Percentiles rank a stretch among this genome's conserved stretches.
Evolutionary conservation across 2,888 invertebrate species (phyloP).

Genomic region (Cyaniris semiargus): DNA sequence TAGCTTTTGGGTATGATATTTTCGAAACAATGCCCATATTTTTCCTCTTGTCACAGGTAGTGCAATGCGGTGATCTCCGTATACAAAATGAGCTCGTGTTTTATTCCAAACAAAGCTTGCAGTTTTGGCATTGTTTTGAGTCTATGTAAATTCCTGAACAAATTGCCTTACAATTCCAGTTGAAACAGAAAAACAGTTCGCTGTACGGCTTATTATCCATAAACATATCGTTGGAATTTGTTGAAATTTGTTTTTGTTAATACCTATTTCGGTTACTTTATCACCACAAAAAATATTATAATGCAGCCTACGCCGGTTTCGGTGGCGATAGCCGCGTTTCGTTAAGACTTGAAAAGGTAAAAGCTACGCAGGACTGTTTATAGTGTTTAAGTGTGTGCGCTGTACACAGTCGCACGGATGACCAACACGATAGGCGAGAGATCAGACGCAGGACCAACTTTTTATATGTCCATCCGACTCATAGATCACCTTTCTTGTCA

Average conservation of each 20-base stretch:
- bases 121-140: constrained; percentile 36
- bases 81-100: constrained; percentile 37
- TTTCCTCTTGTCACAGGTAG: constrained; percentile 23
- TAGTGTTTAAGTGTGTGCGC: too few relatives aligned
- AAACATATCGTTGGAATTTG: background rate
- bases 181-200: constrained; percentile 23
- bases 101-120: constrained; percentile 36
- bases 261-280: background rate
- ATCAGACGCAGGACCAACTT: too few relatives aligned
- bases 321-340: too few relatives aligned
- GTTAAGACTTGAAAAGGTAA: too few relatives aligned
- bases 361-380: too few relatives aligned
- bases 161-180: constrained; percentile 36
- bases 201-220: constrained; percentile 2
- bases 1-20: background rate
- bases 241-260: background rate
- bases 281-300: too few relatives aligned
- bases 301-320: background rate
- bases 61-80: constrained; percentile 32
- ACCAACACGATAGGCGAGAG: too few relatives aligned
- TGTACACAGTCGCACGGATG: too few relatives aligned
- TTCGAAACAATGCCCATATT: background rate
- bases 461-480: too few relatives aligned
- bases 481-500: too few relatives aligned
- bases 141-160: constrained; percentile 36